These are phyloP conservation scores for Contarinia nasturtii DNA, from an alignment of 1,140 invertebrate species.

Conservation along the genomic window DNA sequence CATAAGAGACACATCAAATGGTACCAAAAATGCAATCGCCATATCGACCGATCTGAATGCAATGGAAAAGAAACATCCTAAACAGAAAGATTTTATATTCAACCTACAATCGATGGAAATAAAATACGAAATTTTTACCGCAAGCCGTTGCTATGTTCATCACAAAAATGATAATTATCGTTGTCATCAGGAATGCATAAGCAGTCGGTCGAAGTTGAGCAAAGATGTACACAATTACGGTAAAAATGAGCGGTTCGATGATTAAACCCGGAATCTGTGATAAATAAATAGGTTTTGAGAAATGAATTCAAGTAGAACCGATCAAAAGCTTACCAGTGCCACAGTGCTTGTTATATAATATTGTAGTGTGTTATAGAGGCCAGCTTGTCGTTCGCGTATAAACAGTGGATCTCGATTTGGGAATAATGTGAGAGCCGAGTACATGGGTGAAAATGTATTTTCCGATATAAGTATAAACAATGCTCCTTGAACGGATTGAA, in stretches of 20 bases:
- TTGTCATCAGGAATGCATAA: slow-evolving; percentile 46
- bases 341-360: slow-evolving; percentile 60
- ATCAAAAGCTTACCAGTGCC: slow-evolving; percentile 41
- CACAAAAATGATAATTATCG: slow-evolving; percentile 46
- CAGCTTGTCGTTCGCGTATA: slow-evolving; percentile 53
- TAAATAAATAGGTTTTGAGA: too few species aligned
- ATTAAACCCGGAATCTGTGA: slow-evolving; percentile 57
- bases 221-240: slow-evolving; percentile 57
- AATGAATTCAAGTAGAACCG: neutral
- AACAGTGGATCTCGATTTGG: slow-evolving; percentile 61
- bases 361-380: slow-evolving; percentile 47
- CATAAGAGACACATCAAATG: slow-evolving; percentile 75
- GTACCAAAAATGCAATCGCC: slow-evolving; percentile 67
- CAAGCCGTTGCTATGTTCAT: slow-evolving; percentile 70
- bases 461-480: slow-evolving; percentile 70
- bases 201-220: slow-evolving; percentile 42
- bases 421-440: slow-evolving; percentile 56
- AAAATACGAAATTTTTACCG: slow-evolving; percentile 27
- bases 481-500: slow-evolving; percentile 65
- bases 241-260: slow-evolving; percentile 56
- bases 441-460: slow-evolving; percentile 75
- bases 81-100: slow-evolving; percentile 8
- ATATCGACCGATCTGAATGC: slow-evolving; percentile 59
- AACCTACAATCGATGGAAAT: neutral
- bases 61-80: slow-evolving; percentile 69